These are phyloP conservation scores for Bombus soroeensis DNA, from an alignment of 1,140 invertebrate genomes.

Conservation along the genomic window DNA sequence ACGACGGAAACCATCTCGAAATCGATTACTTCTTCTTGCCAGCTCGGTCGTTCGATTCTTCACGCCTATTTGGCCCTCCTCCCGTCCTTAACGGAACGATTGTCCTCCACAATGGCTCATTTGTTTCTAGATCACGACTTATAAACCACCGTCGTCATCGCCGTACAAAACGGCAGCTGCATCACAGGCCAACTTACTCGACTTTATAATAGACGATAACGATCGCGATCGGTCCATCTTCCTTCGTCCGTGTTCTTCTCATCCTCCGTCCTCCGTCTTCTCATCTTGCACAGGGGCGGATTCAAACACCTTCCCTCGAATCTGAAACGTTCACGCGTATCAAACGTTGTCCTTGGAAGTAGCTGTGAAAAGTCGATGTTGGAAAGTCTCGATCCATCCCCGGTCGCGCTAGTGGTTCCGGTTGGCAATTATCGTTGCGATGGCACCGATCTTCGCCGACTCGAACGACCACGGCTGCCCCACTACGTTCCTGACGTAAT, in stretches of 20 bases:
- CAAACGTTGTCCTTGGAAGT: neutral
- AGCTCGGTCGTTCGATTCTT: constrained; percentile 53
- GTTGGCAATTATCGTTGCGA: constrained; percentile 58
- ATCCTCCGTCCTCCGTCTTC: no score
- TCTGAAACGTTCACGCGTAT: neutral
- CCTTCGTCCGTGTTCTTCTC: constrained; percentile 59
- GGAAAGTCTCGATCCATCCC: constrained; percentile 28
- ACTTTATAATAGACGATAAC: constrained; percentile 77
- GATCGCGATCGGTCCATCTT: constrained; percentile 69
- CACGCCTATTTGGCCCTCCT: constrained; percentile 55
- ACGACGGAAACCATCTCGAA: constrained; percentile 38
- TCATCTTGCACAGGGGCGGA: neutral
- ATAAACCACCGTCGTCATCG: constrained; percentile 65
- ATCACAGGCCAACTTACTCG: constrained; percentile 68
- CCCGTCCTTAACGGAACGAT: constrained; percentile 66
- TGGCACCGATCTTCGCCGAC: constrained; percentile 57
- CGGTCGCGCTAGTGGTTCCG: constrained; percentile 14
- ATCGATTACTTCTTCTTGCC: constrained; percentile 49
- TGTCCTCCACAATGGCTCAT: constrained; percentile 73
- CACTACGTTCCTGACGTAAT: constrained; percentile 66
- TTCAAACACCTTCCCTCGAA: constrained; percentile 6
- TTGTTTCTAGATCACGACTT: constrained; percentile 76
- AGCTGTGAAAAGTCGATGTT: neutral
- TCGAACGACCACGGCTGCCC: constrained; percentile 45
- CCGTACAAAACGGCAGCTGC: constrained; percentile 72